Conservation (phyloP, 2,797 vertebrate species). For the Myotis vivesi region DNA sequence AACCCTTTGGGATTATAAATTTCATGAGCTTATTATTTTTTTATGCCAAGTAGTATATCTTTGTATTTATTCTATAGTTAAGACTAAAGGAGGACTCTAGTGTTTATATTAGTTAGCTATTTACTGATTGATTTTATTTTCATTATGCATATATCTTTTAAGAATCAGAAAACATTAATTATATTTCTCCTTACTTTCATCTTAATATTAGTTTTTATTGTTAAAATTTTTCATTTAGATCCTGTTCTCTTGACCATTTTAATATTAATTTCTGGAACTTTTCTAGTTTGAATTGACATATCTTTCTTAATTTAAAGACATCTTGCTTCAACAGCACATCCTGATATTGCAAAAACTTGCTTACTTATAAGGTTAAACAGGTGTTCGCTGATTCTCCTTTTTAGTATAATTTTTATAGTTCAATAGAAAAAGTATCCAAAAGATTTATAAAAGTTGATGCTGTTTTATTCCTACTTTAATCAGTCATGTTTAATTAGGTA, state of each 20-base stretch:
- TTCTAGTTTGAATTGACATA: not conserved
- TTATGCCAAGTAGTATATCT: not conserved
- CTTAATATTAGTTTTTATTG: not conserved
- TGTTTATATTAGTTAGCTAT: not conserved
- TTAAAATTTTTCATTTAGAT: not conserved
- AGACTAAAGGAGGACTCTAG: not conserved
- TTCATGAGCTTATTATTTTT: not conserved
- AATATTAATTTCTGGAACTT: not conserved
- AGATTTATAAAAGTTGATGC: not conserved
- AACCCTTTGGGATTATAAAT: not conserved
- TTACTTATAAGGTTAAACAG: not conserved
- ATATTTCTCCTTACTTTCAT: not conserved
- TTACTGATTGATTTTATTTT: not conserved
- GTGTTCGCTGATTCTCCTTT: not conserved
- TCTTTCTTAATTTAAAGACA: not conserved
- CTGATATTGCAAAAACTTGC: not conserved
- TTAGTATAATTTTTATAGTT: not conserved
- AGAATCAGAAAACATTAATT: not conserved
- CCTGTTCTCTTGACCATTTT: not conserved
- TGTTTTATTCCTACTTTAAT: conserved; percentile 40
- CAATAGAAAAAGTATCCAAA: not conserved
- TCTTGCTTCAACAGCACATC: not conserved
- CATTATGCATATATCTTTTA: not conserved
- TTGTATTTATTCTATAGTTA: not conserved
- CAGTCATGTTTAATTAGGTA: not conserved